Conservation (phyloP, 2,797 vertebrate species). For the Arremon brunneinucha region DNA sequence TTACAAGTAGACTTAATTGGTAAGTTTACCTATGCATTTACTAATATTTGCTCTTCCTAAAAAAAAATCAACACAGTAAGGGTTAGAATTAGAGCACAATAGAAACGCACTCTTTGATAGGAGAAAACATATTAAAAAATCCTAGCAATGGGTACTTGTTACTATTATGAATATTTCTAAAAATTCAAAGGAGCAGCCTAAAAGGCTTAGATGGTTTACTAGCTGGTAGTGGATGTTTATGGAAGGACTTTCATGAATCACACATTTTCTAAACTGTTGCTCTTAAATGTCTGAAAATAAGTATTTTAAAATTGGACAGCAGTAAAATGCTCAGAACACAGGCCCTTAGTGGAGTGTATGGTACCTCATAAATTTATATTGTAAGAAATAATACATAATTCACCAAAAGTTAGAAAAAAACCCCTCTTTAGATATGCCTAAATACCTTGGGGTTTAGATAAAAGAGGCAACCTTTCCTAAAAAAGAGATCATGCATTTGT, state of each 20-base stretch:
- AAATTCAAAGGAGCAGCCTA: background rate
- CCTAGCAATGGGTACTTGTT: background rate
- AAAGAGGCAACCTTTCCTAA: background rate
- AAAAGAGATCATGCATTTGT: background rate
- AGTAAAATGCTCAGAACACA: background rate
- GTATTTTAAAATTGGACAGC: background rate
- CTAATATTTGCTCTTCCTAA: background rate
- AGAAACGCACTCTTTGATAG: background rate
- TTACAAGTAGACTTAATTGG: slow-evolving; percentile 21
- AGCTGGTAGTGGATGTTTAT: background rate
- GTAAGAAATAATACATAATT: background rate
- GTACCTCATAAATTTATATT: background rate
- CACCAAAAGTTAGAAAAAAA: background rate
- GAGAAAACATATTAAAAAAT: background rate
- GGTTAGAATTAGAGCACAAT: background rate
- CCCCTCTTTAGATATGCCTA: background rate
- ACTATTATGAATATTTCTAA: background rate
- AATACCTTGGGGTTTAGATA: background rate
- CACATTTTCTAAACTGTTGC: background rate
- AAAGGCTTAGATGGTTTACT: background rate
- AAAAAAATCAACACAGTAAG: background rate
- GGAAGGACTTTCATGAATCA: background rate
- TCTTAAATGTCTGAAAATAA: background rate
- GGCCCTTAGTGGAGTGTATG: background rate
- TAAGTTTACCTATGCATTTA: slow-evolving; percentile 3